A percentile compares a stretch with the other conserved stretches of the same genome.
These are phyloP conservation scores for Nemurella pictetii DNA, from an alignment of 2,888 invertebrate genomes.

Conservation along the genomic window DNA sequence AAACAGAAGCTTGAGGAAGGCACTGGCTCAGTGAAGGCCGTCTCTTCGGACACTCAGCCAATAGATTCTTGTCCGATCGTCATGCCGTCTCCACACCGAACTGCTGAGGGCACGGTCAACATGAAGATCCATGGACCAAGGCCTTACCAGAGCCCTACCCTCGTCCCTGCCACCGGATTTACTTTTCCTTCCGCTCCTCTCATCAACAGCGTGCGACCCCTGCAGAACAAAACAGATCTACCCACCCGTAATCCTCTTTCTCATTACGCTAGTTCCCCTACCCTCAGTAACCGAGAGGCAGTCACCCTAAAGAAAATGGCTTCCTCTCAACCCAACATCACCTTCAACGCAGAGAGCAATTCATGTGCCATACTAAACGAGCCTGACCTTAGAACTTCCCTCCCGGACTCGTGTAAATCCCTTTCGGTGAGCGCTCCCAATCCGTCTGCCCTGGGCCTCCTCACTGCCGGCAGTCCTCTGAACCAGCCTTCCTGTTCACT, in stretches of 20 bases:
- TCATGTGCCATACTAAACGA: slow-evolving; percentile 65
- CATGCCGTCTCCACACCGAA: slow-evolving; percentile 43
- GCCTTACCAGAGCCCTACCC: slow-evolving; percentile 39
- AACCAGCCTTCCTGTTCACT: slow-evolving; percentile 30
- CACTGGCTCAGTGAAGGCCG: slow-evolving; percentile 50
- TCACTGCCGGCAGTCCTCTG: slow-evolving; percentile 12
- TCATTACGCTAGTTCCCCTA: slow-evolving; percentile 50
- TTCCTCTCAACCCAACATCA: slow-evolving; percentile 41
- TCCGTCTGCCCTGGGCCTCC: slow-evolving; percentile 54
- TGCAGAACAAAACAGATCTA: slow-evolving; percentile 10
- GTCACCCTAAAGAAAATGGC: slow-evolving; percentile 42
- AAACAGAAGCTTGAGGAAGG: slow-evolving; percentile 69
- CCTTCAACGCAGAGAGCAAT: slow-evolving; percentile 33
- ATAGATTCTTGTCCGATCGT: slow-evolving; percentile 47
- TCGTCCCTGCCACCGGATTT: slow-evolving; percentile 34
- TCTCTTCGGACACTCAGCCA: slow-evolving; percentile 40
- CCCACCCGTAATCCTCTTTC: slow-evolving; percentile 49
- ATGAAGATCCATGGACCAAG: slow-evolving; percentile 39
- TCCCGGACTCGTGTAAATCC: slow-evolving; percentile 51
- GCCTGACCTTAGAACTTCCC: slow-evolving; percentile 51
- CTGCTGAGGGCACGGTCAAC: slow-evolving; percentile 32
- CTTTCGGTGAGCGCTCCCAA: slow-evolving; percentile 67
- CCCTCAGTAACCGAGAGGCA: slow-evolving; percentile 46
- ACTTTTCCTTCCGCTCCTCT: slow-evolving; percentile 32
- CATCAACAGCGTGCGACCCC: background rate